These are phyloP conservation scores for Lasioglossum vierecki DNA, from an alignment of 2,888 invertebrate genomes.

Conservation along the genomic window DNA sequence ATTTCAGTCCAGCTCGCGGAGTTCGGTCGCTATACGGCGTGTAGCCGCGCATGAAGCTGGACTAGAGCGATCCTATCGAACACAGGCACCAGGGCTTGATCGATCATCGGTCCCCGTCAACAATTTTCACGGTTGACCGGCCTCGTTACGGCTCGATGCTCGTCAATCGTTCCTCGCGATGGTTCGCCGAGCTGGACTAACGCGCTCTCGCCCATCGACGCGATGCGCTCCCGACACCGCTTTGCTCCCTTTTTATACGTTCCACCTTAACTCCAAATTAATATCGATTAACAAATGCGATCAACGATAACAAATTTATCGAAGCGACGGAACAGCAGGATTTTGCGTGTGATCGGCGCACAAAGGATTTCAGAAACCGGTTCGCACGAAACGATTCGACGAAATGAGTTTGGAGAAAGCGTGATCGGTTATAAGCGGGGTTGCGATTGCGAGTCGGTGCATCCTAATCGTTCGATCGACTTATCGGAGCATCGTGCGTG, in stretches of 20 bases:
- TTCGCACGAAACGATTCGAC: neutral
- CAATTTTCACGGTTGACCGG: conserved; percentile 79
- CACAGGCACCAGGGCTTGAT: conserved; percentile 26
- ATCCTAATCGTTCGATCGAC: neutral
- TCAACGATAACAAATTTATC: no score
- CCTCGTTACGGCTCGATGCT: conserved; percentile 77
- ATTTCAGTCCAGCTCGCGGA: neutral
- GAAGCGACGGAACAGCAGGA: conserved; percentile 3
- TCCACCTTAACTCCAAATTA: conserved; percentile 10
- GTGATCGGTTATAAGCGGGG: neutral
- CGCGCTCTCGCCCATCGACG: conserved; percentile 22
- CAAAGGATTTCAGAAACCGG: neutral
- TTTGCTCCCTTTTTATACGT: neutral
- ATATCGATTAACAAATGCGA: neutral
- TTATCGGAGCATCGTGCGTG: neutral
- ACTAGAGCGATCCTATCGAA: neutral
- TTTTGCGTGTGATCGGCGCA: neutral
- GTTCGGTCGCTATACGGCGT: neutral
- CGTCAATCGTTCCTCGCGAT: conserved; percentile 64
- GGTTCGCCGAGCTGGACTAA: conserved; percentile 54
- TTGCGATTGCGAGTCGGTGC: neutral
- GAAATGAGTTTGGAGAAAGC: neutral
- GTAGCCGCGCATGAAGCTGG: neutral
- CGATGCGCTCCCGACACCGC: conserved; percentile 32
- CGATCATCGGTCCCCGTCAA: conserved; percentile 58